Evolutionary conservation across 2,797 vertebrate species (phyloP).

Genomic region (Margarornis squamiger): DNA sequence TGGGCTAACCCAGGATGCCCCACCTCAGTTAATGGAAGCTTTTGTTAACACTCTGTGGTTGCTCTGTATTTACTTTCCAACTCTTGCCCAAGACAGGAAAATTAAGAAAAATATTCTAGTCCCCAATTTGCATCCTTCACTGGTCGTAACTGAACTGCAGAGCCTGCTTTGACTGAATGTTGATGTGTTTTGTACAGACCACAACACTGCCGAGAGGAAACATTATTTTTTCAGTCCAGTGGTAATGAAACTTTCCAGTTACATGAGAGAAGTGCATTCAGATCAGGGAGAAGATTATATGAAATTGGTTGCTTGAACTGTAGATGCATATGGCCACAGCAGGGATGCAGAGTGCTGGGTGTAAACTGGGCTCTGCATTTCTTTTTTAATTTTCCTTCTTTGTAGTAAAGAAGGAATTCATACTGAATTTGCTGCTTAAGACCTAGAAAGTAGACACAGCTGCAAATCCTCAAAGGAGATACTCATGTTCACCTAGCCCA

Average conservation of each 20-base stretch:
- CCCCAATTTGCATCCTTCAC: not conserved
- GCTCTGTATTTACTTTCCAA: not conserved
- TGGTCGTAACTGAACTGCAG: not conserved
- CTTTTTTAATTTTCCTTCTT: not conserved
- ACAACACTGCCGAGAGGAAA: not conserved
- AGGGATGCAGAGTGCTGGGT: not conserved
- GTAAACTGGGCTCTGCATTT: not conserved
- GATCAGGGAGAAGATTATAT: not conserved
- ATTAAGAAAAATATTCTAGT: not conserved
- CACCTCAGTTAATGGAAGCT: not conserved
- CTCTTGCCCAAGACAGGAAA: not conserved
- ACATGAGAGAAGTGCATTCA: not conserved
- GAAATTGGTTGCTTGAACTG: not conserved
- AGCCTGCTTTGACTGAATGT: not conserved
- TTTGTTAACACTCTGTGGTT: not conserved
- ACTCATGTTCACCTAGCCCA: not conserved
- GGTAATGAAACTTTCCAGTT: not conserved
- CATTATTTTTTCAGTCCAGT: not conserved
- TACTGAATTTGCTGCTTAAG: not conserved
- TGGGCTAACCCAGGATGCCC: not conserved
- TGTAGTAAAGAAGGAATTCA: not conserved
- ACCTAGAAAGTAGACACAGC: not conserved
- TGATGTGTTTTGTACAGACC: not conserved
- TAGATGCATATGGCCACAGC: not conserved
- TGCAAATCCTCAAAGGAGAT: not conserved